These are phyloP conservation scores for Paguma larvata DNA, from an alignment of 2,797 vertebrate genomes.

Conservation along the genomic window DNA sequence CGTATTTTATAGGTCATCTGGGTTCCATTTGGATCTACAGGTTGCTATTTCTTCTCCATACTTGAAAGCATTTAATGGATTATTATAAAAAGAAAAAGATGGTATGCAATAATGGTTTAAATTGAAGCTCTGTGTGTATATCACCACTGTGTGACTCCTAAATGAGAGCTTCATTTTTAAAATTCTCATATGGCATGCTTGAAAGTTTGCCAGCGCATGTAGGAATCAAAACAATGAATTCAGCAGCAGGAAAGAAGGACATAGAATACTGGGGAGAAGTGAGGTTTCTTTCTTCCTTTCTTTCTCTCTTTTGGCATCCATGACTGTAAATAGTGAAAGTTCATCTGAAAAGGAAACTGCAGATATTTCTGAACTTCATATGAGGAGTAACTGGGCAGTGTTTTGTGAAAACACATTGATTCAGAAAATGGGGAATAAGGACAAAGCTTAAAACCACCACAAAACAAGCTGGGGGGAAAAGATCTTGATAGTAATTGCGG, in stretches of 20 bases:
- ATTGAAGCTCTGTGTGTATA: slow-evolving; percentile 86
- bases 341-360: slow-evolving; percentile 41
- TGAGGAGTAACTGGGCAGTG: background rate
- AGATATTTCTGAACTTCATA: slow-evolving; percentile 30
- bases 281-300: background rate
- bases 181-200: slow-evolving; percentile 83
- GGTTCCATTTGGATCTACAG: slow-evolving; percentile 90
- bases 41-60: slow-evolving; percentile 90
- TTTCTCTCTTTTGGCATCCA: background rate
- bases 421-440: background rate
- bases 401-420: slow-evolving; percentile 37
- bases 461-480: slow-evolving; percentile 20
- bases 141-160: slow-evolving; percentile 84
- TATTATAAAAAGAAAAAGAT: slow-evolving; percentile 89
- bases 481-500: slow-evolving; percentile 33
- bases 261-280: background rate
- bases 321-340: slow-evolving; percentile 64
- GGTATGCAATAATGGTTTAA: slow-evolving; percentile 88
- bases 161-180: slow-evolving; percentile 86
- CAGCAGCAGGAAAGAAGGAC: slow-evolving; percentile 68
- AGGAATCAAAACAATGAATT: slow-evolving; percentile 83
- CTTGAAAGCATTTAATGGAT: slow-evolving; percentile 92
- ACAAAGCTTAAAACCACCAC: slow-evolving; percentile 26
- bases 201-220: slow-evolving; percentile 83
- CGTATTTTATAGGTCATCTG: slow-evolving; percentile 91